Conservation (phyloP, 2,113 vertebrate species). For the Corythaeola cristata region DNA sequence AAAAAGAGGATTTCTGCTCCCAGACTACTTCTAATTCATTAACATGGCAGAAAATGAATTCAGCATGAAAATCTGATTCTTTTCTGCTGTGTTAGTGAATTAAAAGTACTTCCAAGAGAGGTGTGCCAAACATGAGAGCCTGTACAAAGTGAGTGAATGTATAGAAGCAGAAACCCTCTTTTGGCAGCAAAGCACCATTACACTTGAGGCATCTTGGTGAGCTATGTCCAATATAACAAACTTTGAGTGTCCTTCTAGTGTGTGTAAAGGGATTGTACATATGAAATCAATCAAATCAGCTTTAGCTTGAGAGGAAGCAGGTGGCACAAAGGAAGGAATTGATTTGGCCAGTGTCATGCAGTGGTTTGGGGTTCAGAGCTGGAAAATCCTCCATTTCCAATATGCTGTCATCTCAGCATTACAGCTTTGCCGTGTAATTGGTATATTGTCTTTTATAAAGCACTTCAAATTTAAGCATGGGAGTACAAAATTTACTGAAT, state of each 20-base stretch:
- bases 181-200: not conserved
- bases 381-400: not conserved
- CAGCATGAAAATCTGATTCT: not conserved
- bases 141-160: not conserved
- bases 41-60: not conserved
- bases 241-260: not conserved
- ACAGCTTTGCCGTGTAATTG: not conserved
- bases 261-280: not conserved
- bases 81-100: not conserved
- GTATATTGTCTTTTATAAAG: not conserved
- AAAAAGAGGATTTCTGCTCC: not conserved
- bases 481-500: not conserved
- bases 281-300: not conserved
- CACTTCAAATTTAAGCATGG: not conserved
- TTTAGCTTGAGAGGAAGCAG: not conserved
- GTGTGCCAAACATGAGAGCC: not conserved
- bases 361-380: not conserved
- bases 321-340: not conserved
- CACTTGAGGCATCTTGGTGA: not conserved
- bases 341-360: not conserved
- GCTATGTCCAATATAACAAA: not conserved
- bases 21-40: not conserved
- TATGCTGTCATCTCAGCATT: not conserved
- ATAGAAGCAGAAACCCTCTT: not conserved
- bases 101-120: not conserved